Percentiles rank a stretch among this genome's conserved stretches.
Evolutionary conservation across 2,797 vertebrate species (phyloP).

Genomic region (Cygnus olor): DNA sequence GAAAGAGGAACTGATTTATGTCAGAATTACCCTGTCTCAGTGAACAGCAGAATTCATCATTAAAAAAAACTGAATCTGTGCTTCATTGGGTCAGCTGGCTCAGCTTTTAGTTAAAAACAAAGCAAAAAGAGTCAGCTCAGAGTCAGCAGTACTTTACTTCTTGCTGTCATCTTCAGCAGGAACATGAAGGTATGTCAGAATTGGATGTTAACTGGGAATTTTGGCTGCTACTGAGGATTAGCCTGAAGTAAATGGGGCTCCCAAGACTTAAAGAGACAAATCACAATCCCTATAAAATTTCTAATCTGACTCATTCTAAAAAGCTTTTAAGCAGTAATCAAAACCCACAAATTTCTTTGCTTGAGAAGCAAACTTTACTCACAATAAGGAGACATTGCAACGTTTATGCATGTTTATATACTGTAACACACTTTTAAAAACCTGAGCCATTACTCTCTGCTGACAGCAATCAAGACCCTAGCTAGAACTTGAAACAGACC

Average conservation of each 20-base stretch:
- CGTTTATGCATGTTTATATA: neutral
- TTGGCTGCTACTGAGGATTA: neutral
- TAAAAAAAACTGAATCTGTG: slow-evolving; percentile 2
- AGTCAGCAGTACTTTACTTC: neutral
- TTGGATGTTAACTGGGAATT: neutral
- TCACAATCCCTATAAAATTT: neutral
- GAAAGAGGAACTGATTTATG: slow-evolving; percentile 55
- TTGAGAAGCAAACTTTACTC: neutral
- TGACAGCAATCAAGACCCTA: neutral
- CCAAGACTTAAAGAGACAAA: neutral
- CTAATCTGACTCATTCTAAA: neutral
- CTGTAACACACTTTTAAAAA: neutral
- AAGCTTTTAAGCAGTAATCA: neutral
- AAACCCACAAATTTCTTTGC: neutral
- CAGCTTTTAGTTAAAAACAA: neutral
- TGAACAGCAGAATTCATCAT: slow-evolving; percentile 38
- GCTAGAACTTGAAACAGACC: neutral
- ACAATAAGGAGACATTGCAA: neutral
- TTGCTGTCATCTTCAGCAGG: neutral
- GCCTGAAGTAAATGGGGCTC: neutral
- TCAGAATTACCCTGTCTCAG: slow-evolving; percentile 28
- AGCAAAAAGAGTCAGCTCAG: neutral
- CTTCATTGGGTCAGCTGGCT: neutral
- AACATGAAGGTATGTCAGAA: neutral
- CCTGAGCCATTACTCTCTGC: neutral